Percentiles rank a stretch among this genome's conserved stretches.
Conservation (phyloP, 2,113 vertebrate genomes). For the Chrysemys picta region DNA sequence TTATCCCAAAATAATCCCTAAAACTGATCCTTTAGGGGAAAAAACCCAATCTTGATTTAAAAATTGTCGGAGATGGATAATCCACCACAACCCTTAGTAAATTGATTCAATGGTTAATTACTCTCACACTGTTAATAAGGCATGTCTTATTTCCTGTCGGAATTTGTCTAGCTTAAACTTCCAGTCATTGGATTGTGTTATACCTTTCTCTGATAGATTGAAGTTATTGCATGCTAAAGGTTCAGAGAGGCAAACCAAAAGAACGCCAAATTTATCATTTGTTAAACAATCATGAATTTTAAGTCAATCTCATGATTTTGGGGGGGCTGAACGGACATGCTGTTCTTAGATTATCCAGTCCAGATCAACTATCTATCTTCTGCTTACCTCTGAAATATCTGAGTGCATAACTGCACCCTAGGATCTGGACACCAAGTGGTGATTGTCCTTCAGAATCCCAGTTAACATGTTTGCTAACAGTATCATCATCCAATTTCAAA, state of each 20-base stretch:
- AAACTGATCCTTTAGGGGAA: not conserved
- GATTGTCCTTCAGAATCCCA: not conserved
- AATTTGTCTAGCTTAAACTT: not conserved
- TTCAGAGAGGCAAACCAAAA: not conserved
- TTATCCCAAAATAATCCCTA: not conserved
- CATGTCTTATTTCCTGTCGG: not conserved
- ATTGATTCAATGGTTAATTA: not conserved
- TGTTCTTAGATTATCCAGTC: not conserved
- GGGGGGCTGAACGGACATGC: not conserved
- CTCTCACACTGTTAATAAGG: not conserved
- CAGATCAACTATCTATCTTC: not conserved
- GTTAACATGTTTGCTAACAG: not conserved
- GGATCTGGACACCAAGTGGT: not conserved
- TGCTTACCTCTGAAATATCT: not conserved
- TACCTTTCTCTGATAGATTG: not conserved
- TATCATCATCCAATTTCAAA: not conserved
- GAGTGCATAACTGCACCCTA: not conserved
- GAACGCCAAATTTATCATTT: not conserved
- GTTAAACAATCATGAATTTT: not conserved
- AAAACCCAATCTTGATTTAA: not conserved
- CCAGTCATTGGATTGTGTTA: not conserved
- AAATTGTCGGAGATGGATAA: not conserved
- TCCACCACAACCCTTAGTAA: not conserved
- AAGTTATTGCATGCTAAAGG: not conserved
- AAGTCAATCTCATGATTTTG: not conserved